These are phyloP conservation scores for Monochamus saltuarius DNA, from an alignment of 1,140 invertebrate genomes.

Conservation along the genomic window DNA sequence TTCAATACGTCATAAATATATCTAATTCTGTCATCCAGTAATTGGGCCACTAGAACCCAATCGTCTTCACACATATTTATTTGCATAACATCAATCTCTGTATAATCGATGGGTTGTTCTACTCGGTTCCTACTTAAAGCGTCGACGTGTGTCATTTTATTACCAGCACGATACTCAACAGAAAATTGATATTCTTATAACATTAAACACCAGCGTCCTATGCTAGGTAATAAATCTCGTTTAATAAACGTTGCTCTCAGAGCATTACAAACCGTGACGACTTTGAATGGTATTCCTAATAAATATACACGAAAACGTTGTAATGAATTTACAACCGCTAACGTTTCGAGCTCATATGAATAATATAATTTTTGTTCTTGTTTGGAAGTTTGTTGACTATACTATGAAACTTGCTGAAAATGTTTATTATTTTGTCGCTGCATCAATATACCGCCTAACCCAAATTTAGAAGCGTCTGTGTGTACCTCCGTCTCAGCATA, in stretches of 20 bases:
- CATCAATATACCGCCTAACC: slow-evolving; percentile 14
- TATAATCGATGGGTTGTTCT: too few relatives aligned
- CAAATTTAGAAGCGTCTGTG: slow-evolving; percentile 16
- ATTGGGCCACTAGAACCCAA: too few relatives aligned
- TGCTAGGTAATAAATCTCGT: slow-evolving; percentile 30
- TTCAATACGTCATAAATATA: too few relatives aligned
- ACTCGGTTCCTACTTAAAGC: too few relatives aligned
- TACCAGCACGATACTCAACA: too few relatives aligned
- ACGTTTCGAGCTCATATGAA: slow-evolving; percentile 22
- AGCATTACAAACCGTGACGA: slow-evolving; percentile 41
- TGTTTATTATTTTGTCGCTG: slow-evolving; percentile 17
- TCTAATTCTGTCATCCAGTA: too few relatives aligned
- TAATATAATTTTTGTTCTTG: slow-evolving; percentile 43
- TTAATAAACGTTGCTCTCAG: slow-evolving; percentile 25
- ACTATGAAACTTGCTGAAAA: slow-evolving; percentile 39
- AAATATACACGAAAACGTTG: slow-evolving; percentile 40
- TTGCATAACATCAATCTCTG: too few relatives aligned
- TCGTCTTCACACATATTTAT: too few relatives aligned
- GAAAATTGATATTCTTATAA: too few relatives aligned
- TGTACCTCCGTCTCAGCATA: slow-evolving; percentile 32
- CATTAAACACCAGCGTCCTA: slow-evolving; percentile 48
- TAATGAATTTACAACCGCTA: slow-evolving; percentile 36
- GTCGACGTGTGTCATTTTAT: too few relatives aligned
- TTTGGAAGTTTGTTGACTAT: slow-evolving; percentile 36
- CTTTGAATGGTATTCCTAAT: slow-evolving; percentile 29